Conservation (phyloP, 2,888 invertebrate species). For the Zaprionus obscuricornis region DNA sequence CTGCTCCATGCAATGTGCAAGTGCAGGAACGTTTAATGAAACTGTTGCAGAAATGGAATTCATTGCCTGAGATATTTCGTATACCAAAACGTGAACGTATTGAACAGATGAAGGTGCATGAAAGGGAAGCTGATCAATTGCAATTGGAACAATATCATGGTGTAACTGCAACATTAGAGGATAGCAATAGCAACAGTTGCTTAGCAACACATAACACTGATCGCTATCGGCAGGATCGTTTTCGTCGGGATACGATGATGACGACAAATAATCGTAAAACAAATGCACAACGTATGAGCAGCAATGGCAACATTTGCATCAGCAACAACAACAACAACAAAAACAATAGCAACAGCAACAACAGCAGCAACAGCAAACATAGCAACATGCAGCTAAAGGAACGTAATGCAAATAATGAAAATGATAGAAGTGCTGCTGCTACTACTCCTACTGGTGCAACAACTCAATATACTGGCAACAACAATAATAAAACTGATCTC, state of each 20-base stretch:
- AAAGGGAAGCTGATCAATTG: constrained; percentile 91
- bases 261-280: constrained; percentile 48
- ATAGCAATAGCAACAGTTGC: constrained; percentile 44
- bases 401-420: no score
- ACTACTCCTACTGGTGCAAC: no score
- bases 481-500: no score
- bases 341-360: constrained; percentile 63
- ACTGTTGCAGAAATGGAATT: constrained; percentile 72
- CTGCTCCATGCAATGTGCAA: not conserved
- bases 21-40: constrained; percentile 29
- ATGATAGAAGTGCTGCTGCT: no score
- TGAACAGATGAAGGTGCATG: constrained; percentile 97
- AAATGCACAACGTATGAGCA: constrained; percentile 28
- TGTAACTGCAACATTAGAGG: constrained; percentile 48
- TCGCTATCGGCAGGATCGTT: constrained; percentile 65
- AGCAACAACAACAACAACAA: constrained; percentile 52
- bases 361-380: not conserved
- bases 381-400: no score
- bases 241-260: constrained; percentile 58
- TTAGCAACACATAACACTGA: constrained; percentile 44
- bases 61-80: constrained; percentile 88
- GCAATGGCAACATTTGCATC: constrained; percentile 20
- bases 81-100: constrained; percentile 97
- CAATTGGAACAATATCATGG: constrained; percentile 85
- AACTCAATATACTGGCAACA: no score